Conservation (phyloP, 2,113 vertebrate species). For the Erinaceus europaeus region DNA sequence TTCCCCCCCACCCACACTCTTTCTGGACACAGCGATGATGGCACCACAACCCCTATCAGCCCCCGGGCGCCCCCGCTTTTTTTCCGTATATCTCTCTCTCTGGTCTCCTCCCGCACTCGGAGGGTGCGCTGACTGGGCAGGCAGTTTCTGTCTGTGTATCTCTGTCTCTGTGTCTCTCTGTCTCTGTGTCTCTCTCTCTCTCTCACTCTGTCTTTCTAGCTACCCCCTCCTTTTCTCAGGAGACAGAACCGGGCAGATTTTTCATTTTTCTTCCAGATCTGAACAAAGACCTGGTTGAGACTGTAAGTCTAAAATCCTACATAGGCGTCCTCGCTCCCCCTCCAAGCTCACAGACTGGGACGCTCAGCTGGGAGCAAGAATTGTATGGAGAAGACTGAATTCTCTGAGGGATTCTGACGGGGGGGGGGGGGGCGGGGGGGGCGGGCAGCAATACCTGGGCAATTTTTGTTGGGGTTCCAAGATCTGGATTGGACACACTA, state of each 20-base stretch:
- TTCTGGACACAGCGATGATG: background rate
- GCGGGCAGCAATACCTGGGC: too few species aligned
- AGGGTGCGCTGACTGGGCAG: background rate
- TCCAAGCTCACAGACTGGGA: background rate
- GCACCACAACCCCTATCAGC: background rate
- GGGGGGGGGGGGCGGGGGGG: too few species aligned
- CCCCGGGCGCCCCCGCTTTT: background rate
- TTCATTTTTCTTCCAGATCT: slow-evolving; percentile 29
- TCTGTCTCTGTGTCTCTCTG: background rate
- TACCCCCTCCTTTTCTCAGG: background rate
- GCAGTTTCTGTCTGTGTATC: too few species aligned
- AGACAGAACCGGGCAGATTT: slow-evolving; percentile 32
- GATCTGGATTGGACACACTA: background rate
- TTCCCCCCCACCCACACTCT: accelerated
- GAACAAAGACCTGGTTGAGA: slow-evolving; percentile 63
- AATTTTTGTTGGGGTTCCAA: background rate
- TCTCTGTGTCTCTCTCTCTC: background rate
- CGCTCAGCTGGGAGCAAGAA: background rate
- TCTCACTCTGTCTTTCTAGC: background rate
- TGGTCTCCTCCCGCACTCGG: background rate
- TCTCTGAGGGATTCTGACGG: too few species aligned
- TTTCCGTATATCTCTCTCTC: background rate
- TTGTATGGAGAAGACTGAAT: background rate
- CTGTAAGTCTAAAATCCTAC: slow-evolving; percentile 20
- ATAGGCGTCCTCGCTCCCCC: background rate